Evolutionary conservation across 2,113 vertebrate species (phyloP).

Genomic region (Probosciger aterrimus): DNA sequence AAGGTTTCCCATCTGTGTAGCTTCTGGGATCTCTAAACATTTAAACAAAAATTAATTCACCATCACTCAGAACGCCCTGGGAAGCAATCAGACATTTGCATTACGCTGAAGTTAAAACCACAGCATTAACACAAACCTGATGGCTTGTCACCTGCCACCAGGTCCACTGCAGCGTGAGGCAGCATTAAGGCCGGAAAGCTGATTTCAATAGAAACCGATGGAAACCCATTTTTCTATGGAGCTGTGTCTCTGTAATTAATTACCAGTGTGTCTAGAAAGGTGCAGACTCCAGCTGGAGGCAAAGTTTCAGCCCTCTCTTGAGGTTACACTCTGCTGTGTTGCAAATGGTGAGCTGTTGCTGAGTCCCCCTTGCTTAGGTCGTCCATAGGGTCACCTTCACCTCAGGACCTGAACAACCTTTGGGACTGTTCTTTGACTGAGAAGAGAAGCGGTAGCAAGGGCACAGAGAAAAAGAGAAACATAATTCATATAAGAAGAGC

Average conservation of each 20-base stretch:
- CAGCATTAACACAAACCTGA: background rate
- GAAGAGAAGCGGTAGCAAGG: background rate
- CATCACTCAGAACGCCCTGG: background rate
- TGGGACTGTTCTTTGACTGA: background rate
- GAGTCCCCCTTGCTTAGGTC: background rate
- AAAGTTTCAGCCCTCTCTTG: background rate
- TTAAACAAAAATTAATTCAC: conserved; percentile 42
- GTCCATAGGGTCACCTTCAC: background rate
- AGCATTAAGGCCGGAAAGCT: background rate
- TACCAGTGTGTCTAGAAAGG: background rate
- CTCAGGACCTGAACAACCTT: background rate
- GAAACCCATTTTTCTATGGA: background rate
- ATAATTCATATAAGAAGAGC: background rate
- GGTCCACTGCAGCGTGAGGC: background rate
- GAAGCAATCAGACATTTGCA: background rate
- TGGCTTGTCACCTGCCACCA: background rate
- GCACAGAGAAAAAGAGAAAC: background rate
- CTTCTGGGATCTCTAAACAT: conserved; percentile 2
- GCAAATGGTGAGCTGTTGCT: background rate
- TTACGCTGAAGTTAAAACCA: background rate
- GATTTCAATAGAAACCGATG: background rate
- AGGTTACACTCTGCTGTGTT: background rate
- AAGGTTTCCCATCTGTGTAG: background rate
- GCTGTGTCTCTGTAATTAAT: background rate
- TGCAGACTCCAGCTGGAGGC: background rate